Base-by-base conservation (phyloP, 2,113 vertebrate species). In the Entomyzon cyanotis region DNA sequence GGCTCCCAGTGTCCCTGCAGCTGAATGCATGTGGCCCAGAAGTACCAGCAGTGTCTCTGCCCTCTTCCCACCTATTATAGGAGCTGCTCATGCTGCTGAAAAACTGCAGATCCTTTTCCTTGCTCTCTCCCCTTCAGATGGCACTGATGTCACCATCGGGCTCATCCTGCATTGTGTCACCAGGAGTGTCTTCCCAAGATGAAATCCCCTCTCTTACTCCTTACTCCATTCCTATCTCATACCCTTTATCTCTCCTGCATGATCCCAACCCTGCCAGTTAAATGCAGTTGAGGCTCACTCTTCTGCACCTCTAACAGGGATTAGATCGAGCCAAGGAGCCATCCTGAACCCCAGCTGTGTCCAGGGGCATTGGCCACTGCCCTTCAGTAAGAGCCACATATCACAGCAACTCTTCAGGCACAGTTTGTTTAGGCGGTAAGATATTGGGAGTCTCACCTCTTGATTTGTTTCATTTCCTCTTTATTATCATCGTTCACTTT, bases 391-490 rank as follows among this genome's bases (percentile, higher is more conserved):
- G 12, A 42, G 39, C 9, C 15, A 39, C 28, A 50, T 8, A 13
- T 35, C 39, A 65, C 67, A 78, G 49, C 47, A 75, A 6, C 35
- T 62, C 42, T 17, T 70, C 25, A 69, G 42, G 9, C 11, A 64
- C 11, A 18, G 4, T 39, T 75, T 59, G 23, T 89, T 89, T 65
- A 68, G 35, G 27, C 44, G 59, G 35, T n/a, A 44, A 86, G 65
- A 22, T 52, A 68, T 53, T 67, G 25, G 50, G 50, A 76, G 41
- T 10, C 47, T 63, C 28, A 53, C 20, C 22, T 69, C 27, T 60
- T 89, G 92, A 94, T 96, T 95, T 94, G 92, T 92, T 95, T 96
- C 65, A 67, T 69, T 74, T 59, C 65, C 56, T 90, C 73, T 24
- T 90, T 94, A 81, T 94, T 94, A 83, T 89, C 62, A 74, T 89